These are phyloP conservation scores for Gymnarchus niloticus DNA, from an alignment of 2,113 vertebrate species.

Conservation along the genomic window DNA sequence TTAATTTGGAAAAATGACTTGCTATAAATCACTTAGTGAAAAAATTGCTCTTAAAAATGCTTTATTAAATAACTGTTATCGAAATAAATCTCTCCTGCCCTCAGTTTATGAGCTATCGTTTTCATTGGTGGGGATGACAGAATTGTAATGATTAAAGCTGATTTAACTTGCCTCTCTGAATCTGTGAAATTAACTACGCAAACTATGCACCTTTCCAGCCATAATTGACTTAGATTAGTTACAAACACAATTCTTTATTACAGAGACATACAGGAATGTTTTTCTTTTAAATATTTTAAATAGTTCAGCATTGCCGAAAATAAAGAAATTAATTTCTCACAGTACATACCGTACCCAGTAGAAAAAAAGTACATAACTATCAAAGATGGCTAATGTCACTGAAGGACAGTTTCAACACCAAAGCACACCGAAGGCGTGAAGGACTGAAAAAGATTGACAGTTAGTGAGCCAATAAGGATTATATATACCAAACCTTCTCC, in stretches of 20 bases:
- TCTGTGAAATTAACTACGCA: constrained; percentile 1
- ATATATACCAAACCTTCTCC: neutral
- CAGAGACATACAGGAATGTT: constrained; percentile 1
- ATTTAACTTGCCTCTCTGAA: neutral
- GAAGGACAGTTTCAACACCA: neutral
- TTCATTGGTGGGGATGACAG: neutral
- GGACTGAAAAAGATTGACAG: neutral
- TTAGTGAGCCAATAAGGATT: neutral
- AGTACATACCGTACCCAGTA: neutral
- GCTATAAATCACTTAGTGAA: neutral
- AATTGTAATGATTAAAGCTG: neutral
- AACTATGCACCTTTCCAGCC: neutral
- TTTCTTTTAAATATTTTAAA: constrained; percentile 16
- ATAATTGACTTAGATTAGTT: neutral
- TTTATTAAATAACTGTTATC: neutral
- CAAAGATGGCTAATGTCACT: constrained; percentile 1
- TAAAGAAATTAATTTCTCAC: neutral
- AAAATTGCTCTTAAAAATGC: neutral
- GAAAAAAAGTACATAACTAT: neutral
- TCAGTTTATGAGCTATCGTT: neutral
- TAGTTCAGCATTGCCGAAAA: neutral
- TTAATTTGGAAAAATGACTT: neutral
- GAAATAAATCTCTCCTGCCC: neutral
- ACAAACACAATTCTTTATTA: neutral
- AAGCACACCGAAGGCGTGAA: neutral